Conservation (phyloP, 1,140 invertebrate species). For the Pseudoatta argentina region DNA sequence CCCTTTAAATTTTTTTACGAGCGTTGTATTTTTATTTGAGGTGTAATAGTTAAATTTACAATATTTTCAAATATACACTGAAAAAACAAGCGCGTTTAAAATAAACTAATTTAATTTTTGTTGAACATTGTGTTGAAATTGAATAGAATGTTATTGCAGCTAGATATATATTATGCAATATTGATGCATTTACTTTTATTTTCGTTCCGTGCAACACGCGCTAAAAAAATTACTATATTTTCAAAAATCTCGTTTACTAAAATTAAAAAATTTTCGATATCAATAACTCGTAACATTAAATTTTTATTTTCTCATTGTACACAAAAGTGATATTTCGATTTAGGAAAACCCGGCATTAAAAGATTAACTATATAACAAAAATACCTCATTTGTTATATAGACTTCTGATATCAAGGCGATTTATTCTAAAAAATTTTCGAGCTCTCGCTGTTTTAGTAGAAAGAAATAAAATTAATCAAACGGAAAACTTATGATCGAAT, state of each 20-base stretch:
- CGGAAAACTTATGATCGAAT: constrained; percentile 21
- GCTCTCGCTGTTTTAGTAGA: neutral
- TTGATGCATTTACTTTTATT: constrained; percentile 22
- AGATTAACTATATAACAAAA: constrained; percentile 45
- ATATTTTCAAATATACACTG: neutral
- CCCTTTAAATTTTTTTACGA: neutral
- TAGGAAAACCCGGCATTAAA: constrained; percentile 28
- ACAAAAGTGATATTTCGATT: neutral
- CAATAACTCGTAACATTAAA: neutral
- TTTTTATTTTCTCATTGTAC: constrained; percentile 2
- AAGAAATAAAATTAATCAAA: constrained; percentile 10
- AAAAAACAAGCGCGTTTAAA: constrained; percentile 10
- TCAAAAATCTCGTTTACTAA: neutral
- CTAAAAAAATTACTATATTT: neutral
- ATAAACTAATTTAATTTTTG: constrained; percentile 8
- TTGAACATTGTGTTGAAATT: neutral
- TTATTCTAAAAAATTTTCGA: neutral
- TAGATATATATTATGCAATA: neutral
- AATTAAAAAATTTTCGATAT: neutral
- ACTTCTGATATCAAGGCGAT: neutral
- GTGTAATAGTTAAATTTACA: neutral
- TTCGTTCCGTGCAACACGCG: neutral
- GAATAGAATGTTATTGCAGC: constrained; percentile 7
- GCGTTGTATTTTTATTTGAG: neutral
- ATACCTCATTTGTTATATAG: neutral